These are phyloP conservation scores for Rhizomys pruinosus DNA, from an alignment of 2,113 vertebrate genomes.

Conservation along the genomic window DNA sequence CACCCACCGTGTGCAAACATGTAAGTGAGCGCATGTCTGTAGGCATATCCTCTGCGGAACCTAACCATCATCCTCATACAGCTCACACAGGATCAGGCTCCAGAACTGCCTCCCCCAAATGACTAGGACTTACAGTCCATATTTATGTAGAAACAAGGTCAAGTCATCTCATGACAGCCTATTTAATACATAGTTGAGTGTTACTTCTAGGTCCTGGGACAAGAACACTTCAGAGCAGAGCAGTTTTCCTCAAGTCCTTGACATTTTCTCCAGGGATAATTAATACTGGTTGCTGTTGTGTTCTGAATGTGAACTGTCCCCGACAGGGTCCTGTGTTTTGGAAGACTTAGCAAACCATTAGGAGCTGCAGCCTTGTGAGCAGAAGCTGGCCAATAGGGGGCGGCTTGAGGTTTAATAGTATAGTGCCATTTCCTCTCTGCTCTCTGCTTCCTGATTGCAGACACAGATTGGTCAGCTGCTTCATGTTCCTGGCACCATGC, in stretches of 20 bases:
- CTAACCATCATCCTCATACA: not conserved
- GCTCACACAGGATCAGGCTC: not conserved
- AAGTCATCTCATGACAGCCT: not conserved
- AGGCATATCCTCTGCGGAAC: not conserved
- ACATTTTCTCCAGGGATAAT: not conserved
- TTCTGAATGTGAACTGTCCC: not conserved
- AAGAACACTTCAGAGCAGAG: not conserved
- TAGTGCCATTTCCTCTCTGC: too few species aligned
- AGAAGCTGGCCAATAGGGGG: too few species aligned
- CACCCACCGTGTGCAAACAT: too few species aligned
- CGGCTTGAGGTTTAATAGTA: too few species aligned
- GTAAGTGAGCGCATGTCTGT: not conserved
- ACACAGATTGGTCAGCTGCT: too few species aligned
- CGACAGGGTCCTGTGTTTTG: not conserved
- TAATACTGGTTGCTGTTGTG: not conserved
- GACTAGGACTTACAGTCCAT: not conserved
- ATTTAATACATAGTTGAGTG: not conserved
- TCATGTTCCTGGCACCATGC: too few species aligned
- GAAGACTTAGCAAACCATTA: not conserved
- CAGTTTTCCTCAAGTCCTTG: not conserved
- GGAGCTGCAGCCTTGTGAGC: not conserved
- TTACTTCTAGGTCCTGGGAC: not conserved
- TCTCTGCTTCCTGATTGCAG: too few species aligned
- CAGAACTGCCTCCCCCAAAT: slow-evolving; percentile 10
- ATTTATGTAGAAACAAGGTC: slow-evolving; percentile 23